These are phyloP conservation scores for Heterocephalus glaber DNA, from an alignment of 2,113 vertebrate genomes.

Conservation along the genomic window DNA sequence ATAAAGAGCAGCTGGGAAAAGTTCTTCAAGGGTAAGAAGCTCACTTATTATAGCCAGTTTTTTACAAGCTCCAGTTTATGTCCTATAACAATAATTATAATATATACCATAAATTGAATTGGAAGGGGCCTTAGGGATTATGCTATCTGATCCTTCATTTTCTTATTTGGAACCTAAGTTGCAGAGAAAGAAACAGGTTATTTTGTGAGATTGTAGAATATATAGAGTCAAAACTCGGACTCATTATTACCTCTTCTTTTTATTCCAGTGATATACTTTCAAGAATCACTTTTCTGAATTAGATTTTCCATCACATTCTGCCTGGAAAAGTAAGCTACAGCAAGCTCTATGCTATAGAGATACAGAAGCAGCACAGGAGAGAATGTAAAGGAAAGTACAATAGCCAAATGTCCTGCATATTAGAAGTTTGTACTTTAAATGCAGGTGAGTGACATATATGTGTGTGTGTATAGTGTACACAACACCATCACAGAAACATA, in stretches of 20 bases:
- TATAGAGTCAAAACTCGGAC: neutral
- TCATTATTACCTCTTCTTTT: constrained; percentile 23
- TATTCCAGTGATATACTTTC: constrained; percentile 20
- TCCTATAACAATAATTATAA: neutral
- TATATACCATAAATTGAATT: neutral
- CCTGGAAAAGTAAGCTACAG: neutral
- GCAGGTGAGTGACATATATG: neutral
- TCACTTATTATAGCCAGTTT: neutral
- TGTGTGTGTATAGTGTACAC: neutral
- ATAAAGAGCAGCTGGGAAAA: neutral
- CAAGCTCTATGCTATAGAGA: neutral
- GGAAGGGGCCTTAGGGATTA: neutral
- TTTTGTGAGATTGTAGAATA: neutral
- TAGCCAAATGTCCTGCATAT: neutral
- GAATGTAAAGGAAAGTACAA: neutral
- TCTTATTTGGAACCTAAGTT: neutral
- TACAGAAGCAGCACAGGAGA: neutral
- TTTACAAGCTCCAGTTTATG: neutral
- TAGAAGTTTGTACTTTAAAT: neutral
- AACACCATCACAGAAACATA: neutral
- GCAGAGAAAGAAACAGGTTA: neutral
- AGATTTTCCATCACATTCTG: neutral
- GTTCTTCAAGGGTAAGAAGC: neutral
- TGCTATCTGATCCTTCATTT: neutral
- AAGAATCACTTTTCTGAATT: constrained; percentile 33